phyloP scores from a whole-genome alignment of 2,888 invertebrate species.

The Chymomyza fuscimana region DNA sequence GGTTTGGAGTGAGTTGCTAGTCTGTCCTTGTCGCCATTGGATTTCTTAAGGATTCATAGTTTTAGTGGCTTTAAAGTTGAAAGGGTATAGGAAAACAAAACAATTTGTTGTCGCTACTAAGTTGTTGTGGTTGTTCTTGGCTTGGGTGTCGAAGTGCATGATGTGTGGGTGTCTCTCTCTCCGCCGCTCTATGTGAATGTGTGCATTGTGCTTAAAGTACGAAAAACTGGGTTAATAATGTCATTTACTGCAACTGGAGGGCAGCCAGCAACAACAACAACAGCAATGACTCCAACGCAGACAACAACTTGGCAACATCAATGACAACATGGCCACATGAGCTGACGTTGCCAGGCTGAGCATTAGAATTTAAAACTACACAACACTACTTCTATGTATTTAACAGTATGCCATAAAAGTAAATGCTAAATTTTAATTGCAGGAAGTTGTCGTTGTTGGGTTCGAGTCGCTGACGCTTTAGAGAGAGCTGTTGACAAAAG shows the following conservation, averaged over 20 bases:
- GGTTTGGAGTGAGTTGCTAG: no score
- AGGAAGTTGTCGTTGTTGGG: slow-evolving; percentile 17
- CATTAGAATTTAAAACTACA: slow-evolving; percentile 3
- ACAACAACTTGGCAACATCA: background rate
- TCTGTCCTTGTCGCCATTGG: no score
- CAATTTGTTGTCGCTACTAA: slow-evolving; percentile 4
- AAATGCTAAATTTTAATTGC: slow-evolving; percentile 23
- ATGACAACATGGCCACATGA: slow-evolving; percentile 1
- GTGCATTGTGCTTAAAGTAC: slow-evolving; percentile 12
- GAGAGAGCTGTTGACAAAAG: background rate
- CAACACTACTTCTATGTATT: background rate
- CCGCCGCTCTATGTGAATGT: background rate
- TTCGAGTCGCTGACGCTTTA: slow-evolving; percentile 1
- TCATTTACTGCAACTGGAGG: slow-evolving; percentile 25
- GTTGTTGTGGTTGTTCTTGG: slow-evolving; percentile 22
- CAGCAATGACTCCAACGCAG: background rate
- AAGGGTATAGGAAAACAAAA: background rate
- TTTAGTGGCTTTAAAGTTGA: no score
- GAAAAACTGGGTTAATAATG: slow-evolving; percentile 40
- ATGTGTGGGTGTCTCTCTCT: background rate
- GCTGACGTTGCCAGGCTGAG: background rate
- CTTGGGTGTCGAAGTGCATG: slow-evolving; percentile 12
- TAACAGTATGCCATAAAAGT: background rate
- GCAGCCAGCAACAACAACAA: slow-evolving; percentile 5
- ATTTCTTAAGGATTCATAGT: no score